Base-by-base conservation (phyloP, 1,140 invertebrate species). In the Bursaphelenchus mucronatus region DNA sequence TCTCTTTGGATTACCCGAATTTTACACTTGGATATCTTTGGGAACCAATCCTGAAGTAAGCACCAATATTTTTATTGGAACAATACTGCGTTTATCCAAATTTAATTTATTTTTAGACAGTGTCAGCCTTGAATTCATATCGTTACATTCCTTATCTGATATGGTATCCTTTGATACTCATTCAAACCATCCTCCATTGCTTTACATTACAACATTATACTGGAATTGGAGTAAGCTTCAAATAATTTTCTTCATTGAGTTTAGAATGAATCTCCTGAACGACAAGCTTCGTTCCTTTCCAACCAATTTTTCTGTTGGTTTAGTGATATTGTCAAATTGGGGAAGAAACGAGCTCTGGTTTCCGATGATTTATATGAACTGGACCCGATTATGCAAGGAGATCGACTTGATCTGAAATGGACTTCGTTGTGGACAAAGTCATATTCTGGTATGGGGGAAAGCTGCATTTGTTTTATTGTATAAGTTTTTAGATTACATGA, bases 301-400 rank as follows among this genome's bases (percentile, higher is more conserved):
- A 86, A 87, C 55, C 82, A 97, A 6, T 86, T 89, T 0, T 97
- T 93, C 82, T 87, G 88, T 61, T 98, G 94, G 94, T 94, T 97
- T 82, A 89, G 92, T 82, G 58, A 75, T 75, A 82, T 80, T 64
- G 82, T 79, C 46, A 58, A 7, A 19, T 58, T 67, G 21, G 76
- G 75, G 50, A 66, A 75, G 54, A 62, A 66, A 49, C 51, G 72
- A 45, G 89, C 90, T 11, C 82, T 97, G 39, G 89, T 89, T 70
- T 86, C 86, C 50, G 84, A 86, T 44, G 90, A 97, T 83, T 82
- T 97, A 0, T 97, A 92, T 92, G 87, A 89, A 44, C 86, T 97
- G 78, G 91, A 92, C 75, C 87, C 85, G 49, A 76, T 82, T 73
- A 43, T 82, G 13, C 50, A 67, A 57, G n/a, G 64, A 53, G 13